Base-by-base conservation (phyloP, 2,888 invertebrate species). In the Microplitis deprimator region DNA sequence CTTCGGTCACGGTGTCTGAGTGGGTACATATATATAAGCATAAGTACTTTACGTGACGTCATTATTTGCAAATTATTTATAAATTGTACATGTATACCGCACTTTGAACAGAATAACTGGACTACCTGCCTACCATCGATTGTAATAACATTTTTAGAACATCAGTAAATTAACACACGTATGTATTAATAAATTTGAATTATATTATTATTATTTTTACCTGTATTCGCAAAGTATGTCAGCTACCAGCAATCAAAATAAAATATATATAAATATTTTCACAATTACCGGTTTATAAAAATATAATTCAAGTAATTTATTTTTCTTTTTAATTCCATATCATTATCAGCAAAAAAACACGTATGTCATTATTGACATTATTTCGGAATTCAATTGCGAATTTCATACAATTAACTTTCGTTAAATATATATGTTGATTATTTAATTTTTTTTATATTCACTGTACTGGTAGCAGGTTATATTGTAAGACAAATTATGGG, bases 1-100 rank as follows among this genome's bases (percentile, higher is more conserved):
- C 29, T 29, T 29, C 29, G 67, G 38, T 20, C 13, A 50, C 50
- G 50, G 50, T 50, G 60, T 60, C 62, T 62, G 65, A 8, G 29
- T 29, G 29, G 0, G 29, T 29, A 29, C 0, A 13, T 50, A 50
- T 50, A 50, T 50, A 50, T 8, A 50, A 50, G 29, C 3, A 5
- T n/a, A 50, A 50, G 50, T 50, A 50, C 50, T 10, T 50, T 29
- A 5, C 16, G 67, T 75, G 68, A 75, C 74, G 74, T 75, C 68
- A 75, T 75, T 62, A 16, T 16, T 39, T 38, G 40, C 29, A 68
- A 75, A 29, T 68, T 75, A 75, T 68, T 75, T 75, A 75, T 76
- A 71, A 59, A 38, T 74, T 71, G 59, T 67, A 20, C 64, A 68
- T 65, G 50, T 76, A 40, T 40, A 59, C 50, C 61, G 76, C 39